phyloP scores from a whole-genome alignment of 1,140 invertebrate species.

The Bombus consobrinus region DNA sequence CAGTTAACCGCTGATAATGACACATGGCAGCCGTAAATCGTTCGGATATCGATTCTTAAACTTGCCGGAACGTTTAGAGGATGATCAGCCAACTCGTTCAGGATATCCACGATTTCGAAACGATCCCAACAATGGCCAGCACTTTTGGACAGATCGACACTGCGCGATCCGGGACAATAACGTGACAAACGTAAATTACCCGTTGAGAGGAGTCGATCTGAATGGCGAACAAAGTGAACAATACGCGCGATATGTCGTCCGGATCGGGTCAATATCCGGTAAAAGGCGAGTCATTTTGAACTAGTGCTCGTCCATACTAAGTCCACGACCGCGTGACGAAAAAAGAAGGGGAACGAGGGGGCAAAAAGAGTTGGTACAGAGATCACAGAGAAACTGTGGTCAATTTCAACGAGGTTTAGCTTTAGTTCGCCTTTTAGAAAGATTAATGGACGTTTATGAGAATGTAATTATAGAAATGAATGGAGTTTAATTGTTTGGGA shows the following conservation, averaged over 20 bases:
- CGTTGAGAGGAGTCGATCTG: conserved; percentile 56
- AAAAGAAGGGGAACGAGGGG: neutral
- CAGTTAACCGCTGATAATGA: neutral
- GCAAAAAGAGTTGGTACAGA: neutral
- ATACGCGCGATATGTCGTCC: conserved; percentile 68
- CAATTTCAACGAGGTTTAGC: neutral
- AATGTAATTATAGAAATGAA: neutral
- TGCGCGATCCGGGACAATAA: conserved; percentile 57
- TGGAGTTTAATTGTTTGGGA: too few species aligned
- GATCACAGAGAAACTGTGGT: neutral
- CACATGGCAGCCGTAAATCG: neutral
- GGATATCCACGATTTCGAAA: conserved; percentile 56
- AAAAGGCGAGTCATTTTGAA: conserved; percentile 47
- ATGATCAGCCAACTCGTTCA: conserved; percentile 52
- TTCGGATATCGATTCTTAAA: conserved; percentile 16
- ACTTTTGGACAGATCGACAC: conserved; percentile 50
- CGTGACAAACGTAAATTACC: conserved; percentile 67
- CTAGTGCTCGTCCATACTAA: conserved; percentile 26
- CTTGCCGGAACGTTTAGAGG: conserved; percentile 24
- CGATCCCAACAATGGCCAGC: conserved; percentile 54
- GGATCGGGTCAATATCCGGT: conserved; percentile 71
- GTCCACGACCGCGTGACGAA: neutral
- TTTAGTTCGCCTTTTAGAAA: neutral
- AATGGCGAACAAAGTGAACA: conserved; percentile 68
- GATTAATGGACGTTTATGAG: neutral